Conservation (phyloP, 2,888 invertebrate genomes). For the Syrphus vitripennis region DNA sequence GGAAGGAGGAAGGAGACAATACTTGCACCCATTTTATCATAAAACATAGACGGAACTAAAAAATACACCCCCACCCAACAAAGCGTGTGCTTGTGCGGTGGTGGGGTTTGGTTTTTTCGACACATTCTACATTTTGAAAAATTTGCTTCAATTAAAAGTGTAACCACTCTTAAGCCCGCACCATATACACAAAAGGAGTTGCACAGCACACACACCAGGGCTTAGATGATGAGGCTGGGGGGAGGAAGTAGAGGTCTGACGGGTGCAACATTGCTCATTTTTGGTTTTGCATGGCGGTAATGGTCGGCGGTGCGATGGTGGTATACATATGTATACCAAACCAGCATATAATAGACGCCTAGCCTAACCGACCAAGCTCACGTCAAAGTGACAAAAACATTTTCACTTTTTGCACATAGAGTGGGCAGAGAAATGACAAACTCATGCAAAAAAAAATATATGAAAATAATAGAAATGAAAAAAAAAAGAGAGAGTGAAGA, state of each 20-base stretch:
- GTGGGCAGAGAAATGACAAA: background rate
- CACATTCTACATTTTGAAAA: constrained; percentile 63
- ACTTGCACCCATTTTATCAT: constrained; percentile 48
- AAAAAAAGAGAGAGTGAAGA: constrained; percentile 15
- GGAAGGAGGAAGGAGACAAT: background rate
- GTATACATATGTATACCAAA: constrained; percentile 30
- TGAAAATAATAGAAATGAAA: constrained; percentile 5
- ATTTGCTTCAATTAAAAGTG: constrained; percentile 70
- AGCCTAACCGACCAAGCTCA: constrained; percentile 59
- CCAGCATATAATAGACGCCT: constrained; percentile 59
- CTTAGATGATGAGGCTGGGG: background rate
- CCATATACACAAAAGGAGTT: constrained; percentile 10
- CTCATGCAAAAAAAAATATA: background rate
- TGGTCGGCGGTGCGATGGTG: constrained; percentile 43
- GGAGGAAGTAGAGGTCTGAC: background rate
- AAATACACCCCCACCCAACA: background rate
- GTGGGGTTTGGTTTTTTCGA: constrained; percentile 27
- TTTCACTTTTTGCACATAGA: constrained; percentile 61
- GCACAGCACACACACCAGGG: background rate
- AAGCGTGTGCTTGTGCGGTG: constrained; percentile 26
- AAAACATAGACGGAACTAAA: background rate
- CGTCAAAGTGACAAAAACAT: constrained; percentile 71
- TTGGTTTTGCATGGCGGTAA: constrained; percentile 66
- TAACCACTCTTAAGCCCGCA: constrained; percentile 55
- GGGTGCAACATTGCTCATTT: constrained; percentile 60